Conservation (phyloP, 2,113 vertebrate species). For the Ophthalmolycus amberensis region DNA sequence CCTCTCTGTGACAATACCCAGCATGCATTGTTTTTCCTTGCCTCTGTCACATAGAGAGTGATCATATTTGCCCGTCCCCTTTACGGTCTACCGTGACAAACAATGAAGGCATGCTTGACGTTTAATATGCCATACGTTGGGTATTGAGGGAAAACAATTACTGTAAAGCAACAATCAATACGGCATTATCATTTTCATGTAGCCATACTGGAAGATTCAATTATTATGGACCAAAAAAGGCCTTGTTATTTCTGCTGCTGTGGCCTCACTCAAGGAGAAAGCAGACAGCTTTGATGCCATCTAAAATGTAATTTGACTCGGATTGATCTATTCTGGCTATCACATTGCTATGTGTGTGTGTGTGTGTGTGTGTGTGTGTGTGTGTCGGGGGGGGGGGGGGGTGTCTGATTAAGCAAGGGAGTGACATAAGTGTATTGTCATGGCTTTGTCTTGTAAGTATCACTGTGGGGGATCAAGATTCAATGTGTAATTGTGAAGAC, state of each 20-base stretch:
- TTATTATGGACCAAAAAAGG: conserved; percentile 59
- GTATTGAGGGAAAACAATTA: conserved; percentile 59
- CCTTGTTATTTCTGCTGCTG: conserved; percentile 37
- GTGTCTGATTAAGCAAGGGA: conserved; percentile 14
- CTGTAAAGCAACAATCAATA: conserved; percentile 66
- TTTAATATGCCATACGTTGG: conserved; percentile 59
- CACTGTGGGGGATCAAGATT: conserved; percentile 1
- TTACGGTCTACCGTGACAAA: conserved; percentile 29
- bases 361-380: too few species aligned
- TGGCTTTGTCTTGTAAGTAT: background rate
- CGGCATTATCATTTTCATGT: conserved; percentile 62
- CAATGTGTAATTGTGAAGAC: background rate
- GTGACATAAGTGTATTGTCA: background rate
- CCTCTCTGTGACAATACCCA: conserved; percentile 71
- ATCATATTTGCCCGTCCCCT: conserved; percentile 55
- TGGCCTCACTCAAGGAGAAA: conserved; percentile 33
- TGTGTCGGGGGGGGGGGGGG: too few species aligned
- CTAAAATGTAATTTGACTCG: conserved; percentile 18
- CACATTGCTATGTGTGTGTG: background rate
- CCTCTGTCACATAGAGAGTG: conserved; percentile 43
- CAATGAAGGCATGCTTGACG: conserved; percentile 36
- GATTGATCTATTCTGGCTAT: conserved; percentile 12
- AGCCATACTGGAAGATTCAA: conserved; percentile 68
- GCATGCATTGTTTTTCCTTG: conserved; percentile 51
- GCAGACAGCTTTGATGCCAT: conserved; percentile 20